Evolutionary conservation across 2,113 vertebrate genomes (phyloP), one percentile per base, ranked within the genome.

Genomic region (Tragelaphus buxtoni): DNA sequence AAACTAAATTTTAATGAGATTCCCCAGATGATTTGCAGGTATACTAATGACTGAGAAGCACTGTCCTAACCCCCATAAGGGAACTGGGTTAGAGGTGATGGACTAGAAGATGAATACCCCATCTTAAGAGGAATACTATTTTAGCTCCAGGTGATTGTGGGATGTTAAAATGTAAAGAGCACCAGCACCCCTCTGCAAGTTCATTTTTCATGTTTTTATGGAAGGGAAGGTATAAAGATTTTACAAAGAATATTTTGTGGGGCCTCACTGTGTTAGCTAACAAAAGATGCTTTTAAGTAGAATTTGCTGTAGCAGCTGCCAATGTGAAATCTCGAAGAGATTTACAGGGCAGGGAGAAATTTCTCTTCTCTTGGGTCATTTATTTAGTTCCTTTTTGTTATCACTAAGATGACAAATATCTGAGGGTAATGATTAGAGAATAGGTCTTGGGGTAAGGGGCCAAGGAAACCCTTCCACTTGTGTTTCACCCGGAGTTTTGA

Each of bases 221-320:
- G 20, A 16, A 81, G 60, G 35, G 35, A 72, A 88, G 32, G 24
- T 58, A 61, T 72, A 60, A 77, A 87, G 39, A 39, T 45, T 65
- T 60, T 30, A 2, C 4, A 20, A 7, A 28, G 88, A 42, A 35
- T 12, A 55, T 16, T 86, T 18, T 22, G n/a, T 5, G 32, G 28
- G 32, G 20, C 42, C 39, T 90, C 51, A 61, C 12, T 51, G 58
- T 81, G 9, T 85, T 85, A 53, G 84, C 51, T 61, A 55, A 84
- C 35, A 85, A 84, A 96, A 94, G 51, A 56, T 93, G 49, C 88
- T 86, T 85, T 47, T 39, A 92, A 96, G 53, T 80, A 42, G 58
- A 56, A 63, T 84, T 74, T 56, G 88, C 14, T 28, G n/a, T 85
- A 61, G 60, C 22, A 85, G 45, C 16, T 89, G 45, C 45, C 18